Percentiles rank a stretch among this genome's conserved stretches.
Evolutionary conservation across 2,113 vertebrate species (phyloP).

Genomic region (Epinephelus fuscoguttatus): DNA sequence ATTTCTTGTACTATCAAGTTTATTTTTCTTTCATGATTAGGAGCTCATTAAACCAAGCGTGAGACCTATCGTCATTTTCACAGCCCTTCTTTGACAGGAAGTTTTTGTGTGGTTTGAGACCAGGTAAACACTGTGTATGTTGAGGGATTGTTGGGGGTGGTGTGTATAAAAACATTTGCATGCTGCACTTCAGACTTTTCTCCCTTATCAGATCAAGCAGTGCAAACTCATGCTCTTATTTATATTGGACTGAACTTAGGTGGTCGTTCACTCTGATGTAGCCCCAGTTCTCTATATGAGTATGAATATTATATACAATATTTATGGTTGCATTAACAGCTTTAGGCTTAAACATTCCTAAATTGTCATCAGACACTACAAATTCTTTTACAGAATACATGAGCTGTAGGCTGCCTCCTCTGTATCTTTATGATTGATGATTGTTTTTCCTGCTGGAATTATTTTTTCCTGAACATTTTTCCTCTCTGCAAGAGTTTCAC

Average conservation of each 20-base stretch:
- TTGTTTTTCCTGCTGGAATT: background rate
- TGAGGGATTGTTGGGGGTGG: background rate
- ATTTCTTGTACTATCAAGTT: background rate
- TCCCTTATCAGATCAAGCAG: constrained; percentile 2
- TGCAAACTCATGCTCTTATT: background rate
- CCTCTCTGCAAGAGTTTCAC: background rate
- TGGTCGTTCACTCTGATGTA: background rate
- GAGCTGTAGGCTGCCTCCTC: background rate
- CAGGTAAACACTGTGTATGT: constrained; percentile 33
- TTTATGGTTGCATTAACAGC: background rate
- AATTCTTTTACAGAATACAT: background rate
- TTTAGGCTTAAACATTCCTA: background rate
- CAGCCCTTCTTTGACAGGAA: constrained; percentile 39
- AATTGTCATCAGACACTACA: background rate
- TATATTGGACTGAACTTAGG: background rate
- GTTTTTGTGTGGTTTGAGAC: constrained; percentile 36
- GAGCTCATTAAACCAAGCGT: constrained; percentile 22
- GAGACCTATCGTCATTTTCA: constrained; percentile 9
- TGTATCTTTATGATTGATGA: background rate
- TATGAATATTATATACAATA: background rate
- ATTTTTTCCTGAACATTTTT: background rate
- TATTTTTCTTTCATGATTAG: constrained; percentile 32
- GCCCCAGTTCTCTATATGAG: background rate
- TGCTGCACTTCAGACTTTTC: background rate
- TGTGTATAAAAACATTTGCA: constrained; percentile 16